Conservation (phyloP, 2,113 vertebrate genomes). For the Mobula birostris region DNA sequence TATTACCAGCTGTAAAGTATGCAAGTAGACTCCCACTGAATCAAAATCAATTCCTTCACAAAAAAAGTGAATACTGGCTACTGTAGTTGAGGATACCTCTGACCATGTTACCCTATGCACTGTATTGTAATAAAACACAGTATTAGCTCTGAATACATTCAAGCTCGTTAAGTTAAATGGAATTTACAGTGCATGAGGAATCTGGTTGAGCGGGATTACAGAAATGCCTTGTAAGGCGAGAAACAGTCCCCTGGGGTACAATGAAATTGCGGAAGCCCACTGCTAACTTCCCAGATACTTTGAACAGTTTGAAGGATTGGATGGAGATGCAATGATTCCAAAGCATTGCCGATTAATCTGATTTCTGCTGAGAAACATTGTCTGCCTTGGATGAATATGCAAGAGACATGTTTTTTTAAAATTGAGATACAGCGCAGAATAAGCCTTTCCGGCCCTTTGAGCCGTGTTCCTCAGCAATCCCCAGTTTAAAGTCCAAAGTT, state of each 20-base stretch:
- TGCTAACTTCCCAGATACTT: not conserved
- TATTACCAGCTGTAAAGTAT: not conserved
- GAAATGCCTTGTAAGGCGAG: not conserved
- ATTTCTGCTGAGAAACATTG: too few relatives aligned
- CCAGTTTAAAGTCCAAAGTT: too few relatives aligned
- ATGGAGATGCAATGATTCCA: not conserved
- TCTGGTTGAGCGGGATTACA: not conserved
- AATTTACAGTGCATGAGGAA: slow-evolving; percentile 16
- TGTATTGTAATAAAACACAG: not conserved
- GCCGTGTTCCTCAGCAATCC: too few relatives aligned
- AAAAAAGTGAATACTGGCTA: not conserved
- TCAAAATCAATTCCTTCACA: slow-evolving; percentile 16
- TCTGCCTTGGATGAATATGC: too few relatives aligned
- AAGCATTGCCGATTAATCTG: not conserved
- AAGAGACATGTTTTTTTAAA: too few relatives aligned
- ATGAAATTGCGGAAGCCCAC: not conserved
- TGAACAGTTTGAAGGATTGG: not conserved
- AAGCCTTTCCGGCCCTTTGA: too few relatives aligned
- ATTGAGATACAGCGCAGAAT: too few relatives aligned
- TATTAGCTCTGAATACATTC: not conserved
- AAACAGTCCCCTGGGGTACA: not conserved
- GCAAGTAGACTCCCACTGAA: not conserved
- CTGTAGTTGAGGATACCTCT: not conserved
- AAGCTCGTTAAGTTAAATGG: not conserved
- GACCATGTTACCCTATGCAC: not conserved